Percentiles rank a stretch among this genome's conserved stretches.
These are phyloP conservation scores for Zonitis immaculata DNA, from an alignment of 2,888 invertebrate species.

Conservation along the genomic window DNA sequence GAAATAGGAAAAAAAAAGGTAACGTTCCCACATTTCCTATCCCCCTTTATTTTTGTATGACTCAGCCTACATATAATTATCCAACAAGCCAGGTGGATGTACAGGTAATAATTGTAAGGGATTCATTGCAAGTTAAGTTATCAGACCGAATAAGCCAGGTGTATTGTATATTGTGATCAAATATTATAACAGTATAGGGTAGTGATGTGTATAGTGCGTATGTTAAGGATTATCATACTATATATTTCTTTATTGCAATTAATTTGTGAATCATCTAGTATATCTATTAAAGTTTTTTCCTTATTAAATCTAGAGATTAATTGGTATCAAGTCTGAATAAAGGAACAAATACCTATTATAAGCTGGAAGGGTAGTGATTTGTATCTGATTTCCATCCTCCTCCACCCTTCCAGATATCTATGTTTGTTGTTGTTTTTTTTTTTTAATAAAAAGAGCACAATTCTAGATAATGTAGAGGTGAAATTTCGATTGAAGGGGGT, in stretches of 20 bases:
- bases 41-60: slow-evolving; percentile 26
- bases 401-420: background rate
- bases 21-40: slow-evolving; percentile 28
- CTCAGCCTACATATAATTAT: slow-evolving; percentile 37
- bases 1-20: slow-evolving; percentile 12
- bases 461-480: background rate
- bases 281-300: background rate
- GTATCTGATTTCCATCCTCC: background rate
- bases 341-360: too few species aligned
- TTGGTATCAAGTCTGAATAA: background rate
- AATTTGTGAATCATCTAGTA: background rate
- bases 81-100: slow-evolving; percentile 40
- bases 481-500: background rate
- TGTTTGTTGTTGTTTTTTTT: too few species aligned
- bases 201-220: background rate
- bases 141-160: slow-evolving; percentile 28
- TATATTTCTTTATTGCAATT: background rate
- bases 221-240: background rate
- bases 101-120: slow-evolving; percentile 30
- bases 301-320: background rate
- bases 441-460: background rate
- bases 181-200: background rate
- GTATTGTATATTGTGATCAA: slow-evolving; percentile 23
- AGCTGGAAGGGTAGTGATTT: background rate
- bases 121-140: slow-evolving; percentile 18